phyloP scores from a whole-genome alignment of 2,888 invertebrate species.

The Noctua pronuba region DNA sequence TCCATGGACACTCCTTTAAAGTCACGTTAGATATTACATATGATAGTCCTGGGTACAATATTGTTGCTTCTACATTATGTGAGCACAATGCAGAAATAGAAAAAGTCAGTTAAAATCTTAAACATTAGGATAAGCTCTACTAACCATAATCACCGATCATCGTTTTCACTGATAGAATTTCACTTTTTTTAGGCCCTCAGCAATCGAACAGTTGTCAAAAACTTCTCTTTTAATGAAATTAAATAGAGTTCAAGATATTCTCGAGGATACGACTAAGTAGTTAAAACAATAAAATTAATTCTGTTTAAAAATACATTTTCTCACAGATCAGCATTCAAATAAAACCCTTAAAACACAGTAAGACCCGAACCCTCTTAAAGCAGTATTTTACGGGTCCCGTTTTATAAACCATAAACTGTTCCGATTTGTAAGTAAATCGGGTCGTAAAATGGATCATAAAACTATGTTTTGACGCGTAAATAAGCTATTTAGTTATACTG shows the following conservation, averaged over 20 bases:
- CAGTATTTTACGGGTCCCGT: conserved; percentile 58
- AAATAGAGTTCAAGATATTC: background rate
- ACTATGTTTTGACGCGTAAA: conserved; percentile 62
- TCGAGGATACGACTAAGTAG: background rate
- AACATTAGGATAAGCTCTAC: too few relatives aligned
- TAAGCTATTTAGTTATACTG: conserved; percentile 43
- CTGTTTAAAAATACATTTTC: background rate
- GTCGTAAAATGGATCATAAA: conserved; percentile 74
- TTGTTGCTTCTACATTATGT: too few relatives aligned
- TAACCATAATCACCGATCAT: too few relatives aligned
- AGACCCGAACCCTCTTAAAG: conserved; percentile 36
- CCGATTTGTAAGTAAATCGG: conserved; percentile 73
- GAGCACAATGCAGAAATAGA: too few relatives aligned
- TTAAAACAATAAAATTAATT: background rate
- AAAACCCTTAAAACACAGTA: conserved; percentile 36
- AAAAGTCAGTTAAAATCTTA: too few relatives aligned
- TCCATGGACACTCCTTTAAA: too few relatives aligned
- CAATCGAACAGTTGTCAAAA: background rate
- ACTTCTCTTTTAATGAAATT: background rate
- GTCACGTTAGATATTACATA: too few relatives aligned
- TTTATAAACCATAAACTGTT: conserved; percentile 69
- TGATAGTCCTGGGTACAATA: too few relatives aligned
- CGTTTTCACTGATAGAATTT: background rate
- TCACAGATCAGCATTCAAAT: conserved; percentile 33
- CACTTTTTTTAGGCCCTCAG: background rate